Evolutionary conservation across 2,113 vertebrate genomes (phyloP).

Genomic region (Equus quagga): DNA sequence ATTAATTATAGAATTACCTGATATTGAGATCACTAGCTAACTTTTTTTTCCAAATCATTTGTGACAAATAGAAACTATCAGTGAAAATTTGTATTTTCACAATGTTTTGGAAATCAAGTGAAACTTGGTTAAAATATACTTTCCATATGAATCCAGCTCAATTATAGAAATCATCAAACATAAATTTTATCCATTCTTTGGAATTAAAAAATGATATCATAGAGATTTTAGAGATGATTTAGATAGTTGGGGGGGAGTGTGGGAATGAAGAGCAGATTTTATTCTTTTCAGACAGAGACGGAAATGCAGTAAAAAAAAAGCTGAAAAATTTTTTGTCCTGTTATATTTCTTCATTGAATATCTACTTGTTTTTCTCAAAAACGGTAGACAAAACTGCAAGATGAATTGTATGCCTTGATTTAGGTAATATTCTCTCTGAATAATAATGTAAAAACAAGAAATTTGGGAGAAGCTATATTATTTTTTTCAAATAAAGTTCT

Average conservation of each 20-base stretch:
- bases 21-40: neutral
- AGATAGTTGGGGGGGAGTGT: neutral
- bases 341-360: neutral
- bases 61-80: neutral
- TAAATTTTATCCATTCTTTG: neutral
- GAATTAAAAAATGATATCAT: neutral
- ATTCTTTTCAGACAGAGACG: neutral
- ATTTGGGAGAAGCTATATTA: neutral
- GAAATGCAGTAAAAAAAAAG: neutral
- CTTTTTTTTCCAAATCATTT: neutral
- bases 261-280: neutral
- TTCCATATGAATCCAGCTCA: neutral
- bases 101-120: neutral
- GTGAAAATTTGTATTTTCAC: neutral
- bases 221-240: neutral
- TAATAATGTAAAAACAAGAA: neutral
- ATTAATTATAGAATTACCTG: neutral
- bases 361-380: neutral
- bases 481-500: constrained; percentile 14
- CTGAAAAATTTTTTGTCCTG: neutral
- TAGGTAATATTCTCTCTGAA: neutral
- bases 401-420: neutral
- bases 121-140: neutral
- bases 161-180: neutral
- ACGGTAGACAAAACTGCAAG: neutral